Percentiles rank a stretch among this genome's conserved stretches.
phyloP scores from a whole-genome alignment of 2,113 vertebrate species.

The Micromys minutus region DNA sequence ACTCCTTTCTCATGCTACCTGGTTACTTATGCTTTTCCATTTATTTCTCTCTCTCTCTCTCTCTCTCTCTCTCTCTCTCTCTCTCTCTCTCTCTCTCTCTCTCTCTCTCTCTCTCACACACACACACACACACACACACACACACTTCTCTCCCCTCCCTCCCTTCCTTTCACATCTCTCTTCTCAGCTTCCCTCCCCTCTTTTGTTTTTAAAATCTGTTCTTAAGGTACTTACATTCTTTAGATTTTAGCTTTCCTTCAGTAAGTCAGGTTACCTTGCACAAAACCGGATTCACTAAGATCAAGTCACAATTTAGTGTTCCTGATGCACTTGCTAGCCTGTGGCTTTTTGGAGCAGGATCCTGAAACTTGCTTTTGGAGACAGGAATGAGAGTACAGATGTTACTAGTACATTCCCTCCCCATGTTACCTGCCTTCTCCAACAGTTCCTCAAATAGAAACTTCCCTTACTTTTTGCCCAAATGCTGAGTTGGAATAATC shows the following conservation, averaged over 20 bases:
- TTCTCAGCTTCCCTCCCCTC: not conserved
- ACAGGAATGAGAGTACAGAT: conserved; percentile 62
- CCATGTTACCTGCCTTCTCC: accelerated
- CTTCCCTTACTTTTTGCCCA: not conserved
- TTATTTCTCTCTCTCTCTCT: not conserved
- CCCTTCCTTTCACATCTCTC: not conserved
- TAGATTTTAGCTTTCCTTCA: conserved; percentile 43
- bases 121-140: not conserved
- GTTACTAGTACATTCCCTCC: conserved; percentile 19
- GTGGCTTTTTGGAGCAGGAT: conserved; percentile 72
- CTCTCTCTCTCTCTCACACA: not conserved
- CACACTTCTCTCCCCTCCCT: too few species aligned
- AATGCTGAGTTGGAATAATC: not conserved
- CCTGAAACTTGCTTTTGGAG: conserved; percentile 77
- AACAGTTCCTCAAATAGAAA: not conserved
- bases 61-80: too few species aligned
- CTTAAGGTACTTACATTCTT: conserved; percentile 47
- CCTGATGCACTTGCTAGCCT: conserved; percentile 66
- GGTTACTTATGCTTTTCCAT: not conserved
- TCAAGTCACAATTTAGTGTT: conserved; percentile 69
- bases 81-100: not conserved
- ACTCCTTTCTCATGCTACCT: not conserved
- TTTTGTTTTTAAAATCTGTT: not conserved
- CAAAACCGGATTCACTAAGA: conserved; percentile 44
- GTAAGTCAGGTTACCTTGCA: conserved; percentile 63